Evolutionary conservation across 2,797 vertebrate species (phyloP).

Genomic region (Enteromius viviparus): DNA sequence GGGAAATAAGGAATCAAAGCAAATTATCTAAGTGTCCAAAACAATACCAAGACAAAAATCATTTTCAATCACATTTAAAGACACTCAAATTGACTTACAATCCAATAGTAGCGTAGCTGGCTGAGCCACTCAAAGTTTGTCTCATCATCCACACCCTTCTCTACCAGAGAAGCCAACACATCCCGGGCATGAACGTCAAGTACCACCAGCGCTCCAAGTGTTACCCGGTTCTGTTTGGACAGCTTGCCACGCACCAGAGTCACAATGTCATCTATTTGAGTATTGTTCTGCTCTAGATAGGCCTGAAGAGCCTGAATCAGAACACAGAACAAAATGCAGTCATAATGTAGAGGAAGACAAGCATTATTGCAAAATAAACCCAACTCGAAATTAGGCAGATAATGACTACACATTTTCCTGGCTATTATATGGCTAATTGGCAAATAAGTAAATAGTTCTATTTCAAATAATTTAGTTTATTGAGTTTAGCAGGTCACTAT

Average conservation of each 20-base stretch:
- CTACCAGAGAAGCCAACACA: conserved; percentile 82
- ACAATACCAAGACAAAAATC: not conserved
- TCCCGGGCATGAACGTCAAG: conserved; percentile 87
- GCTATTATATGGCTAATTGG: not conserved
- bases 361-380: not conserved
- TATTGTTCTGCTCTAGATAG: conserved; percentile 84
- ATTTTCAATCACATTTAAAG: not conserved
- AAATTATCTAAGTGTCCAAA: not conserved
- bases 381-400: not conserved
- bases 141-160: conserved; percentile 83
- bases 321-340: conserved; percentile 13
- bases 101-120: conserved; percentile 90
- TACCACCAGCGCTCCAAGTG: conserved; percentile 86
- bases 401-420: conserved; percentile 1
- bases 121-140: conserved; percentile 91
- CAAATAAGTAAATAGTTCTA: conserved; percentile 16
- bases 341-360: not conserved
- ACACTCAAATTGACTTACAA: conserved; percentile 70
- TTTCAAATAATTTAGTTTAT: not conserved
- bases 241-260: conserved; percentile 85
- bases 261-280: conserved; percentile 89
- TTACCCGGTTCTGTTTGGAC: conserved; percentile 88
- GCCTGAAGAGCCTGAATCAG: conserved; percentile 77
- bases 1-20: not conserved
- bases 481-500: not conserved